A percentile compares a stretch with the other conserved stretches of the same genome.
Evolutionary conservation across 2,888 invertebrate species (phyloP).

Genomic region (Maniola hyperantus): DNA sequence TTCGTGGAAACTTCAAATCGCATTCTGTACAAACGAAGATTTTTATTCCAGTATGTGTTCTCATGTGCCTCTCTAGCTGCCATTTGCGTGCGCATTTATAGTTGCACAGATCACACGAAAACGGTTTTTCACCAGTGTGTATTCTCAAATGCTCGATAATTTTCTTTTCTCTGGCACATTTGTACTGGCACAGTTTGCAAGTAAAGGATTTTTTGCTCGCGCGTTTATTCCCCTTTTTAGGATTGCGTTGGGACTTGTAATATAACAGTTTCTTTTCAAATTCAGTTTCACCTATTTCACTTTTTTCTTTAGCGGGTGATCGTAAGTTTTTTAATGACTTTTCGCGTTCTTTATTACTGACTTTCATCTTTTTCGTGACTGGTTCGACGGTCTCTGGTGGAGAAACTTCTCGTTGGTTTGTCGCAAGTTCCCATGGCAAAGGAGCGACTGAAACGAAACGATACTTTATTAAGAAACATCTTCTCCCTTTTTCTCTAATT

Average conservation of each 20-base stretch:
- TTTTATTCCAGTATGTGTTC: not conserved
- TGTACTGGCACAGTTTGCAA: not conserved
- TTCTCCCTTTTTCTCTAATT: not conserved
- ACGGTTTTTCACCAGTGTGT: not conserved
- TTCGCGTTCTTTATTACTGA: not conserved
- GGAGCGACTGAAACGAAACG: slow-evolving; percentile 15
- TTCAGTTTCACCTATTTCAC: not conserved
- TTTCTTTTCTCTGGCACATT: not conserved
- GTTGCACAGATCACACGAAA: not conserved
- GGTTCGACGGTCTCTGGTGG: not conserved
- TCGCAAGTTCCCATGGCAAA: not conserved
- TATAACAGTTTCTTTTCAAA: not conserved
- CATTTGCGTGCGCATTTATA: slow-evolving; percentile 2
- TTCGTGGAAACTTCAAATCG: not conserved
- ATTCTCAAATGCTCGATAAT: not conserved
- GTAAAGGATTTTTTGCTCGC: not conserved
- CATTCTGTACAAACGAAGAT: not conserved
- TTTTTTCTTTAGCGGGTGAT: not conserved
- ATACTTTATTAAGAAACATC: not conserved
- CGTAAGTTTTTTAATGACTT: not conserved
- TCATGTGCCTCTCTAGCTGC: not conserved
- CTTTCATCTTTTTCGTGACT: not conserved
- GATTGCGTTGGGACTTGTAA: not conserved
- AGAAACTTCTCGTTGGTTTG: not conserved
- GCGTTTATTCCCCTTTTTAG: not conserved